Percentiles rank a stretch among this genome's conserved stretches.
phyloP scores from a whole-genome alignment of 1,140 invertebrate genomes.

The Hylyphantes graminicola region DNA sequence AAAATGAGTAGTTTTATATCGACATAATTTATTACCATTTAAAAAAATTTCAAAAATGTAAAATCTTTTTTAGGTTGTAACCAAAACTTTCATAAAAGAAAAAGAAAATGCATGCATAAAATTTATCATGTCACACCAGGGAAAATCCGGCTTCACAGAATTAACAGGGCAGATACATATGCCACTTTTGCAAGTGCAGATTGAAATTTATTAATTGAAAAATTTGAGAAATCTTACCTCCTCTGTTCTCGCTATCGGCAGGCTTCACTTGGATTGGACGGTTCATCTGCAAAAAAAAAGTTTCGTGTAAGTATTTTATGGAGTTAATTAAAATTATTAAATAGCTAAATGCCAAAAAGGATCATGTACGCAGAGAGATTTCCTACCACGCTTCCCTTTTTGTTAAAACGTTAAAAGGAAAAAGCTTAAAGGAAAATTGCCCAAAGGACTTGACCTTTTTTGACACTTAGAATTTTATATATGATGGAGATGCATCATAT shows the following conservation, averaged over 20 bases:
- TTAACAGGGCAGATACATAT: too few species aligned
- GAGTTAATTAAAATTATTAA: too few species aligned
- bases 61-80: too few species aligned
- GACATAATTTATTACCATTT: too few species aligned
- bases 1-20: too few species aligned
- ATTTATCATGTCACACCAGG: too few species aligned
- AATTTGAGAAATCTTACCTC: slow-evolving; percentile 76
- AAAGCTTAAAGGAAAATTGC: not conserved
- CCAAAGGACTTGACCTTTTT: not conserved
- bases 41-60: too few species aligned
- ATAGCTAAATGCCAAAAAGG: too few species aligned
- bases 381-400: not conserved
- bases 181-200: not conserved
- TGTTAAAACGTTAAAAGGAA: not conserved
- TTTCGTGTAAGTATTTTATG: not conserved
- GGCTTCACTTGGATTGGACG: slow-evolving; percentile 99
- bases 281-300: slow-evolving; percentile 90
- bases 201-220: not conserved
- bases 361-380: too few species aligned
- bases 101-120: too few species aligned
- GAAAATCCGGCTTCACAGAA: too few species aligned
- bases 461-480: not conserved
- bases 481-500: not conserved
- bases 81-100: too few species aligned
- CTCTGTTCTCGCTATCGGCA: slow-evolving; percentile 98